Evolutionary conservation across 1,140 invertebrate species (phyloP).

Genomic region (Atta texana): DNA sequence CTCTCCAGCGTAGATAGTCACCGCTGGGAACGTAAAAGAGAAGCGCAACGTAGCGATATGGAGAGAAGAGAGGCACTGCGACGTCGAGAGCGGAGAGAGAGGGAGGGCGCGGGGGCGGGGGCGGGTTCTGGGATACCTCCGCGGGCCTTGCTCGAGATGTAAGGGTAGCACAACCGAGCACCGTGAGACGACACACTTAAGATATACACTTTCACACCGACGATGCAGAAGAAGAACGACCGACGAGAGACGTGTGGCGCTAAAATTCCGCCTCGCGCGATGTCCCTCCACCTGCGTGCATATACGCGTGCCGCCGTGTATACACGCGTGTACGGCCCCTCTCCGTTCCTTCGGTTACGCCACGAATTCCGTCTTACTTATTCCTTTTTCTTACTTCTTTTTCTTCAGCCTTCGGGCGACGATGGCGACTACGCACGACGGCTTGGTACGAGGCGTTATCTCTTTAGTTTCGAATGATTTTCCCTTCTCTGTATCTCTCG

Average conservation of each 20-base stretch:
- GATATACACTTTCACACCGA: conserved; percentile 66
- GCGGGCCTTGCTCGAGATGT: conserved; percentile 73
- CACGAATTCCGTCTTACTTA: background rate
- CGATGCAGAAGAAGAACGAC: conserved; percentile 45
- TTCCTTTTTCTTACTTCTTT: conserved; percentile 2
- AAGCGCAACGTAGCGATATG: conserved; percentile 74
- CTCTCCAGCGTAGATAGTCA: conserved; percentile 73
- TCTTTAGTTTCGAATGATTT: background rate
- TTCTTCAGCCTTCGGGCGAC: conserved; percentile 17
- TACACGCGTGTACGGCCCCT: conserved; percentile 21
- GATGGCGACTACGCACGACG: conserved; percentile 35
- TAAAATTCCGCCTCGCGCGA: conserved; percentile 35
- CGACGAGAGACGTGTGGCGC: conserved; percentile 44
- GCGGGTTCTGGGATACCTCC: conserved; percentile 78
- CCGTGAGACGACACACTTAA: conserved; percentile 63
- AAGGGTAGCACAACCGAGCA: conserved; percentile 69
- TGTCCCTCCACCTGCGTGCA: background rate
- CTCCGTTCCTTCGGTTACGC: conserved; percentile 1
- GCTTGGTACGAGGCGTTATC: background rate
- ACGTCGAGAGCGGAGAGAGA: conserved; percentile 61
- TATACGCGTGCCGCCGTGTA: background rate
- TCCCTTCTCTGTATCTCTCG: conserved; percentile 14
- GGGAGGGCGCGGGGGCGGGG: conserved; percentile 47
- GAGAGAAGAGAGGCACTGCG: conserved; percentile 81
- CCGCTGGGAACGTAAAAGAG: conserved; percentile 66